Base-by-base conservation (phyloP, 1,140 invertebrate genomes). In the Drosophila bipectinata region DNA sequence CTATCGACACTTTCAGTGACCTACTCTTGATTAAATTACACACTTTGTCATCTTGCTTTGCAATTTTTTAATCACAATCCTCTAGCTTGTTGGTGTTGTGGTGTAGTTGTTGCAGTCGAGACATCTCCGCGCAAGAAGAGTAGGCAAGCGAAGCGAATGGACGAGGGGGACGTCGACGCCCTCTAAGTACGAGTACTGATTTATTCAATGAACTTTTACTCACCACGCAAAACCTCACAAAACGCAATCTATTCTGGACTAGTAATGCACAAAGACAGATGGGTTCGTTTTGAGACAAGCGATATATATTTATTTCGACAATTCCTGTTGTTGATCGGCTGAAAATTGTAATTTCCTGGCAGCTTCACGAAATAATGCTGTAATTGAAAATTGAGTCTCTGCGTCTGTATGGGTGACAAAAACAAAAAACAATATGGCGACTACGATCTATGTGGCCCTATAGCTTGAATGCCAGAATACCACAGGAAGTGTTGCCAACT, bases 171-270 rank as follows among this genome's bases (percentile, higher is more conserved):
- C 26, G 34, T 63, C 63, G 63, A 47, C 52, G 63, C 49, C 49
- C 9, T 79, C 63, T 62, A 49, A 24, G 74, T 57, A 77, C 62
- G 51, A 56, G 39, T 67, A 64, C 59, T 52, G 47, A 53, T 67
- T 79, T 81, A 67, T 75, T 83, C 79, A 83, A 83, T 83, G 80
- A 79, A 83, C 71, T 72, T 79, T 76, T 83, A 83, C 79, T 83
- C 66, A 83, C 79, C 79, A 79, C 54, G 39, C 26, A 30, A 83
- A 84, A 79, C 79, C 76, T 79, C 74, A 72, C 18, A 79, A 84
- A 84, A 83, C 48, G 80, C 80, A 75, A 83, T 39, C 69, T 79
- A 83, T 83, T 83, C 44, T 21, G 63, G 51, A 58, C 71, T 41
- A 72, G 76, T 72, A 83, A 83, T 79, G 79, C 79, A 84, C 76